Percentiles rank a stretch among this genome's conserved stretches.
Conservation (phyloP, 1,140 invertebrate genomes). For the Drosophila varians region DNA sequence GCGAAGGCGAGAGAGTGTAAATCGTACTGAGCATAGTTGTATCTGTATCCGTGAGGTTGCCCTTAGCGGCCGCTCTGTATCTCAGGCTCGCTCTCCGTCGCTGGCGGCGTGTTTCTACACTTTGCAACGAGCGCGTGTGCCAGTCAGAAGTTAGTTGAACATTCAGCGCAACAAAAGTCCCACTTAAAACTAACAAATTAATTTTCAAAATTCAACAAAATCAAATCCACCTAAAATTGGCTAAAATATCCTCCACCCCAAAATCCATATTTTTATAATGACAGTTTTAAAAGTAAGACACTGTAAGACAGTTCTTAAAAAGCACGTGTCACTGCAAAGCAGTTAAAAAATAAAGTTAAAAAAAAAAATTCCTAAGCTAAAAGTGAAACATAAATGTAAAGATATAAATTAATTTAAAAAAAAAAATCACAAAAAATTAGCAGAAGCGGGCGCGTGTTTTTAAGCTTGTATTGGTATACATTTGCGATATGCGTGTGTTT, state of each 20-base stretch:
- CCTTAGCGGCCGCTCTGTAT: conserved; percentile 32
- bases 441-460: conserved; percentile 25
- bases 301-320: conserved; percentile 1
- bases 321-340: conserved; percentile 44
- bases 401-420: conserved; percentile 8
- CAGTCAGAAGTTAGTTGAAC: conserved; percentile 50
- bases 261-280: conserved; percentile 11
- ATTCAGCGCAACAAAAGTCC: conserved; percentile 44
- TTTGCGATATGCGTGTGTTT: conserved; percentile 1
- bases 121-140: conserved; percentile 45
- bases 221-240: conserved; percentile 4
- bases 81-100: conserved; percentile 11
- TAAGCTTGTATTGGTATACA: conserved; percentile 29
- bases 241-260: neutral
- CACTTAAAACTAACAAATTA: conserved; percentile 22
- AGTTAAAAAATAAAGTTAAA: conserved; percentile 6
- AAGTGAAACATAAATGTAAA: conserved; percentile 16
- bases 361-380: neutral
- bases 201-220: neutral
- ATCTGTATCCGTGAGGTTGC: conserved; percentile 52
- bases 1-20: neutral
- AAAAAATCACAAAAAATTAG: conserved; percentile 34
- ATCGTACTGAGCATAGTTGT: conserved; percentile 8
- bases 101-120: conserved; percentile 54
- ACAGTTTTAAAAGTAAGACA: conserved; percentile 8